These are phyloP conservation scores for Resseliella maxima DNA, from an alignment of 2,888 invertebrate genomes.

Conservation along the genomic window DNA sequence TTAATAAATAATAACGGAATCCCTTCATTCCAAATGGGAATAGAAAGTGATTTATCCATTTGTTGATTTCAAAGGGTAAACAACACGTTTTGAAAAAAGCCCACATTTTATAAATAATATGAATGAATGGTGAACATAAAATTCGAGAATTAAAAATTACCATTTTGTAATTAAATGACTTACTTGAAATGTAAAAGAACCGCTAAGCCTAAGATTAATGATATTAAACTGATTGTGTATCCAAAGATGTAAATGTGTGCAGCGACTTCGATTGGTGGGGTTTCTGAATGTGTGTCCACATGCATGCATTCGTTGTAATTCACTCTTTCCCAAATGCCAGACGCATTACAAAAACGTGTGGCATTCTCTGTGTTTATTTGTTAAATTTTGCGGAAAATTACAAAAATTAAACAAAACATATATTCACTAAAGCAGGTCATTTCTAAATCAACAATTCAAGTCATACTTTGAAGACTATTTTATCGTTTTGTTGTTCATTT, in stretches of 20 bases:
- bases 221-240: slow-evolving; percentile 84
- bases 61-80: too few species aligned
- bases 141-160: not conserved
- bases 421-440: slow-evolving; percentile 4
- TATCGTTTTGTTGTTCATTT: too few species aligned
- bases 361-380: slow-evolving; percentile 86
- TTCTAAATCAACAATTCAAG: not conserved
- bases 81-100: too few species aligned
- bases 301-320: slow-evolving; percentile 77
- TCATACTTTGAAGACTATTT: not conserved
- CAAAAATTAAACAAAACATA: slow-evolving; percentile 55
- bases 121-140: slow-evolving; percentile 14
- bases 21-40: too few species aligned
- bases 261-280: slow-evolving; percentile 69
- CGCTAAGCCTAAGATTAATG: slow-evolving; percentile 83
- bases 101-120: too few species aligned
- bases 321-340: slow-evolving; percentile 85
- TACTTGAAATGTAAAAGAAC: slow-evolving; percentile 92
- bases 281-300: slow-evolving; percentile 68
- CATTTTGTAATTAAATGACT: slow-evolving; percentile 67
- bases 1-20: too few species aligned
- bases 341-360: slow-evolving; percentile 77
- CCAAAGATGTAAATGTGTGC: slow-evolving; percentile 85
- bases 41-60: too few species aligned
- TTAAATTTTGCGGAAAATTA: not conserved